Conservation (phyloP, 2,113 vertebrate genomes). For the Felis chaus region DNA sequence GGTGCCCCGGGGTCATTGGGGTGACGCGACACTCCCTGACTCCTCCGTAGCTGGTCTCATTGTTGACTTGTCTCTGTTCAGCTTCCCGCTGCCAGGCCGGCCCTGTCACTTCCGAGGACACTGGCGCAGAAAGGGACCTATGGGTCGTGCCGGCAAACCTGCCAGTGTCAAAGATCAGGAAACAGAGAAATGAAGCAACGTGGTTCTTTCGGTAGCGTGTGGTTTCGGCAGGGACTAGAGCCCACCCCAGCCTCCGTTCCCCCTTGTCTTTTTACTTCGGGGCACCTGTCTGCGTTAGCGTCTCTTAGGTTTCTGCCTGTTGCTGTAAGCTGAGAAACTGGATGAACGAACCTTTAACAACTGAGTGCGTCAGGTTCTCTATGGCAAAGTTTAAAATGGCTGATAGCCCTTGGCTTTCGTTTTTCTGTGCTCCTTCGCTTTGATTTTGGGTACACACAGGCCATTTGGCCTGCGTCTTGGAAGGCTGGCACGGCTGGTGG, state of each 20-base stretch:
- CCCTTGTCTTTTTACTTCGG: background rate
- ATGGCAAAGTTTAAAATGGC: background rate
- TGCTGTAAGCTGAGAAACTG: background rate
- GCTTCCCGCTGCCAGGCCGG: background rate
- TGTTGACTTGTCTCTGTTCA: background rate
- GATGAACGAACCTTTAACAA: background rate
- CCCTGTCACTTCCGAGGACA: background rate
- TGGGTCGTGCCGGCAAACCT: background rate
- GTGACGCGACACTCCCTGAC: background rate
- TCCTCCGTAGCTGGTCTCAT: background rate
- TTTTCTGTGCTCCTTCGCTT: background rate
- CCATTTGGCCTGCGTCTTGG: background rate
- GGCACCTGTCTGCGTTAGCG: background rate
- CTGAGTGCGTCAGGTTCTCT: background rate
- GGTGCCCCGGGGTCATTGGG: too few relatives aligned
- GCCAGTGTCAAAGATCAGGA: background rate
- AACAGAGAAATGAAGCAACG: background rate
- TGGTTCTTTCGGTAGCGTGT: background rate
- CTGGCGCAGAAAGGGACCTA: background rate
- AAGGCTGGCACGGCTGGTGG: background rate
- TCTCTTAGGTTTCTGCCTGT: background rate
- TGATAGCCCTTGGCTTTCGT: background rate
- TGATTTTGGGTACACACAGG: background rate
- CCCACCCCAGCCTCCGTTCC: fast-evolving
- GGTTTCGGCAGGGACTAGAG: background rate